These are phyloP conservation scores for Tetragonula clypearis DNA, from an alignment of 1,140 invertebrate species.

Conservation along the genomic window DNA sequence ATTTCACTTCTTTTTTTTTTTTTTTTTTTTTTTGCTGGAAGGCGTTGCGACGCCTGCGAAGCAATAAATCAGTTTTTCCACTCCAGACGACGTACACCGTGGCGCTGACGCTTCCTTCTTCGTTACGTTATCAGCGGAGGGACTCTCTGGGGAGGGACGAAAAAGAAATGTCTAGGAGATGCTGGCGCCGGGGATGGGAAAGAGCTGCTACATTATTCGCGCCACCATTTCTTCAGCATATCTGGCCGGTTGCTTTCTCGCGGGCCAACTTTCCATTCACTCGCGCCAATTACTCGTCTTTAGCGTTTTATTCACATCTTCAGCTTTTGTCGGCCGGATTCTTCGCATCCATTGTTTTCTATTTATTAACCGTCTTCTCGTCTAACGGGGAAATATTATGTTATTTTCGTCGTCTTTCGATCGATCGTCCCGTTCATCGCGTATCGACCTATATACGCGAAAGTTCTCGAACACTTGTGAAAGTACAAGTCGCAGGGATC, in stretches of 20 bases:
- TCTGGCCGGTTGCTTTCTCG: background rate
- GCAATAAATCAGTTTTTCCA: slow-evolving; percentile 69
- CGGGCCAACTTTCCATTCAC: background rate
- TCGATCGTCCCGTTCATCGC: too few relatives aligned
- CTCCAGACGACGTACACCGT: slow-evolving; percentile 59
- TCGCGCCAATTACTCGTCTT: slow-evolving; percentile 12
- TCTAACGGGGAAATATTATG: background rate
- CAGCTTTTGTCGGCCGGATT: background rate
- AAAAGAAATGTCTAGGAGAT: slow-evolving; percentile 31
- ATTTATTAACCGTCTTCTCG: background rate
- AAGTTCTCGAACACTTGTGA: too few relatives aligned
- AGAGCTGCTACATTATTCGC: slow-evolving; percentile 21
- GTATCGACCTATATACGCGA: too few relatives aligned
- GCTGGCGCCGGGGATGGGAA: background rate
- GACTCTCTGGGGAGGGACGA: slow-evolving; percentile 33
- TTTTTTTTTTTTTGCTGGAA: background rate
- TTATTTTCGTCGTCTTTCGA: too few relatives aligned
- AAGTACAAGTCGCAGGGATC: too few relatives aligned
- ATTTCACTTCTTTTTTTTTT: slow-evolving; percentile 43
- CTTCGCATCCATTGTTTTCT: background rate
- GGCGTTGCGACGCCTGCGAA: slow-evolving; percentile 45
- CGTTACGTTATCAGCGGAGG: slow-evolving; percentile 55
- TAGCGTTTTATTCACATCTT: too few relatives aligned
- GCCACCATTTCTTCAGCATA: background rate
- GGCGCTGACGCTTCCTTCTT: slow-evolving; percentile 57